These are phyloP conservation scores for Acestrorhynchus altus DNA, from an alignment of 2,797 vertebrate species.

Conservation along the genomic window DNA sequence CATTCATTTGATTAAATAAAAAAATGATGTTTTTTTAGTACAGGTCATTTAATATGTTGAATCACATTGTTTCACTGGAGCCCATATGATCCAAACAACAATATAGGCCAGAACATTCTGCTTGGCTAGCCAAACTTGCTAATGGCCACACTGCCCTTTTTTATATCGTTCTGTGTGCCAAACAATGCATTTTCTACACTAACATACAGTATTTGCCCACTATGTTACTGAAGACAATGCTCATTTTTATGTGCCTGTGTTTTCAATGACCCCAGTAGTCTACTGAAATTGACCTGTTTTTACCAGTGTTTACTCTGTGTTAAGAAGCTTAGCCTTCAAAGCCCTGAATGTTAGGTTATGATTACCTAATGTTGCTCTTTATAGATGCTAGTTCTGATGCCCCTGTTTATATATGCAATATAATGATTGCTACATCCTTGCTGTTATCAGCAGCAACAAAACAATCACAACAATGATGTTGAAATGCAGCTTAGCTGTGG, in stretches of 20 bases:
- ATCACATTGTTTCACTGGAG: too few species aligned
- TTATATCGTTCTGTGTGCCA: background rate
- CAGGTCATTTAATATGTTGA: too few species aligned
- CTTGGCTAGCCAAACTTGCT: background rate
- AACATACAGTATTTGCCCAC: background rate
- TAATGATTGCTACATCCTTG: background rate
- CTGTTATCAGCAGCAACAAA: background rate
- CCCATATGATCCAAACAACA: too few species aligned
- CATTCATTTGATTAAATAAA: too few species aligned
- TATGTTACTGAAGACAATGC: background rate
- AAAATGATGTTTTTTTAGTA: too few species aligned
- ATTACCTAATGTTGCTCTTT: background rate
- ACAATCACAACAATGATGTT: background rate
- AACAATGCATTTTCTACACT: background rate
- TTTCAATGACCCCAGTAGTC: background rate
- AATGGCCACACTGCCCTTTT: background rate
- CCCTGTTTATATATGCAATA: conserved; percentile 9
- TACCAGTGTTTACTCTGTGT: background rate
- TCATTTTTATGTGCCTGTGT: background rate
- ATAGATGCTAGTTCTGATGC: background rate
- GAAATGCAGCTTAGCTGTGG: background rate
- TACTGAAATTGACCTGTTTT: background rate
- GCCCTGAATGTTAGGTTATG: background rate
- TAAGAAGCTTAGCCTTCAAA: background rate
- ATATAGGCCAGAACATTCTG: background rate